Evolutionary conservation across 1,140 invertebrate genomes (phyloP), one percentile per base, ranked within the genome.

Genomic region (Liolophura sinensis): DNA sequence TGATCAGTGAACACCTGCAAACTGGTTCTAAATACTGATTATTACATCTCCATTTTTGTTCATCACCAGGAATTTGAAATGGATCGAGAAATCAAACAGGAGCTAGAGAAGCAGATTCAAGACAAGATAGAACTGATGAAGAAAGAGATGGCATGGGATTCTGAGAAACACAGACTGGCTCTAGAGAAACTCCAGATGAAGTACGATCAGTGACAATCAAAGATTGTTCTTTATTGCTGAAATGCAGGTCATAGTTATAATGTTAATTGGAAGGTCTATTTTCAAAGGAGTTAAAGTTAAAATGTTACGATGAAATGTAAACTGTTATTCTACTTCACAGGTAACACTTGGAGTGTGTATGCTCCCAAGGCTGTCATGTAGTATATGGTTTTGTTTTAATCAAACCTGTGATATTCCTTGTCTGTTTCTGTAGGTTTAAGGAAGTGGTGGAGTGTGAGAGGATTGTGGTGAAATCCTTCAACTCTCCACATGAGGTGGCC

Each of bases 151-250:
- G 89, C 88, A 0, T 92, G 88, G 80, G 86, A 91, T 65, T 78
- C 89, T 4, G 90, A 91, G 75, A 91, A 90, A 71, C 90, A 90
- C 24, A 86, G 89, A 68, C 76, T 94, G 11, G 87, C 85, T 15
- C 84, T 92, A 22, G 79, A 89, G 25, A 95, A 95, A 82, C 84
- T 95, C 51, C 85, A 89, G 70, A 79, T 79, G 63, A 79, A 77
- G 81, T 84, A 67, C 67, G 57, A 46, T 58, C 16, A 48, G 11
- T 59, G 3, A 40, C 9, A n/a, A n/a, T 3, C 31, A 40, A 3
- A 40, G 9, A 9, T 40, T 3, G 31, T 40, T 40, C 3, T 40
- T 40, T 40, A 9, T 3, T 5, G 31, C 31, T 40, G 3, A 40
- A 40, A 9, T 9, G 31, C 31, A 9, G 3, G 31, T 3, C 31